Percentiles rank a stretch among this genome's conserved stretches.
Evolutionary conservation across 2,888 invertebrate species (phyloP).

Genomic region (Sphinx pinastri): DNA sequence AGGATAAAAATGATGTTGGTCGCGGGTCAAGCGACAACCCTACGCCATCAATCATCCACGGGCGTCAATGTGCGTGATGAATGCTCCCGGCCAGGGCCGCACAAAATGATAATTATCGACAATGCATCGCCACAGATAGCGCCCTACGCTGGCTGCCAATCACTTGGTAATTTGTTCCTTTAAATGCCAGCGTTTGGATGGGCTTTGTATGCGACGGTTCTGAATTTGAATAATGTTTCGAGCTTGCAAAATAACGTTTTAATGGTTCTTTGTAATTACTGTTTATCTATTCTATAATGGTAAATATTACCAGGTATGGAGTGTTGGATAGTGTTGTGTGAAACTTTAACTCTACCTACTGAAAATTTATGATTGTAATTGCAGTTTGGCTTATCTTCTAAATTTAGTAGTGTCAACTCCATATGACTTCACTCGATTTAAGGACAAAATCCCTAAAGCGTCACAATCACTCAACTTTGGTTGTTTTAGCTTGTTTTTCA

Average conservation of each 20-base stretch:
- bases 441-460: too few relatives aligned
- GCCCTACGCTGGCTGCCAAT: conserved; percentile 25
- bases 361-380: too few relatives aligned
- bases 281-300: background rate
- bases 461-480: too few relatives aligned
- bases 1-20: conserved; percentile 27
- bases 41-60: conserved; percentile 34
- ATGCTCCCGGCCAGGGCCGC: conserved; percentile 30
- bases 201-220: background rate
- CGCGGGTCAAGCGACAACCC: conserved; percentile 34
- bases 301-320: too few relatives aligned
- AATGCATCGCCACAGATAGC: conserved; percentile 25
- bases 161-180: conserved; percentile 26
- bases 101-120: conserved; percentile 30
- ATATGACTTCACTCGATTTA: too few relatives aligned
- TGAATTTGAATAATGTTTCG: background rate
- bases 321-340: too few relatives aligned
- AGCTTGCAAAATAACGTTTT: background rate
- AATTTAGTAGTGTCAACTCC: too few relatives aligned
- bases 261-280: background rate
- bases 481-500: too few relatives aligned
- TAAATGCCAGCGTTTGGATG: conserved; percentile 2
- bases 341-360: too few relatives aligned
- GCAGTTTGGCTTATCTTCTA: too few relatives aligned
- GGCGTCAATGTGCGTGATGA: conserved; percentile 32